Conservation (phyloP, 2,888 invertebrate species). For the Protophormia terraenovae region DNA sequence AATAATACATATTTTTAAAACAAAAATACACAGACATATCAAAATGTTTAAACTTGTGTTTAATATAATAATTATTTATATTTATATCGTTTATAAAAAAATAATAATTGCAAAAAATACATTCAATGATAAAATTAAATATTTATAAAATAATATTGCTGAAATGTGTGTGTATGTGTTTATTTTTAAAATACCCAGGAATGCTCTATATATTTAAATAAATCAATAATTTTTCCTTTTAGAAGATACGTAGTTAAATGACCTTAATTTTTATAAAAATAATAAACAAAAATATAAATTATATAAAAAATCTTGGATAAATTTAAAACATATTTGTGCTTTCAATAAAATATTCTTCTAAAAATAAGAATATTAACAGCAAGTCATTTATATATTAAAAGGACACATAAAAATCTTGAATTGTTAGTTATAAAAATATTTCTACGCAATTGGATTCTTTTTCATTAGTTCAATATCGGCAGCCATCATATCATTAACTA, state of each 20-base stretch:
- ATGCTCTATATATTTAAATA: conserved; percentile 27
- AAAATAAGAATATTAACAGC: not conserved
- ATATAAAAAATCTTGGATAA: not conserved
- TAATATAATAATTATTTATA: not conserved
- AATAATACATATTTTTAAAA: no score
- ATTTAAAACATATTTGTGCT: conserved; percentile 25
- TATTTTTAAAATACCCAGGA: conserved; percentile 16
- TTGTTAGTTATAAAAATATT: not conserved
- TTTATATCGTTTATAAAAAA: not conserved
- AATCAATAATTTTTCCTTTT: conserved; percentile 29
- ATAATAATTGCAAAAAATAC: conserved; percentile 16
- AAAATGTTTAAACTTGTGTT: conserved; percentile 6
- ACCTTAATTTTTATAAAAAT: not conserved
- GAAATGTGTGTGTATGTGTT: conserved; percentile 2
- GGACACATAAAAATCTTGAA: not conserved
- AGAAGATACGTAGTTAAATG: not conserved
- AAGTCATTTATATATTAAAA: not conserved
- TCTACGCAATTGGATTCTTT: conserved; percentile 92
- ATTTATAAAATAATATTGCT: conserved; percentile 46
- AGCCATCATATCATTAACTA: conserved; percentile 97
- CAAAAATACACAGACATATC: no score
- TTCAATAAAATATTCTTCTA: not conserved
- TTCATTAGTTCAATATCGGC: conserved; percentile 95
- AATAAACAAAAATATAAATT: not conserved
- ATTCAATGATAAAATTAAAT: not conserved